phyloP scores from a whole-genome alignment of 2,797 vertebrate species.

The Pipistrellus kuhlii region DNA sequence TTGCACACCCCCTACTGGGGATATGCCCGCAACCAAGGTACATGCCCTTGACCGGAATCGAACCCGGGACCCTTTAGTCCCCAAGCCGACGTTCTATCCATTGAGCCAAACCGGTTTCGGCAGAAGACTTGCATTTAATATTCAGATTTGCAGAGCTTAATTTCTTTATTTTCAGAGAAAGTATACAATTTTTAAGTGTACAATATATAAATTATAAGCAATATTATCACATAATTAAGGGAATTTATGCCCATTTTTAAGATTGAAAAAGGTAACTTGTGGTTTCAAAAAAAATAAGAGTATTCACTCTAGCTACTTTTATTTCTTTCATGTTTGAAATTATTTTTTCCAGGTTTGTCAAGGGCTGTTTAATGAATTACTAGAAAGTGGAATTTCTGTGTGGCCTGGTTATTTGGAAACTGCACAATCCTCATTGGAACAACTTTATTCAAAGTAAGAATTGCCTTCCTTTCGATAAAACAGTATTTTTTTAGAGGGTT shows the following conservation, averaged over 20 bases:
- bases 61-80: no score
- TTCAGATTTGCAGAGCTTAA: not conserved
- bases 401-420: slow-evolving; percentile 98
- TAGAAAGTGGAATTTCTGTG: slow-evolving; percentile 90
- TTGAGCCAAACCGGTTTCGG: no score
- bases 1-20: no score
- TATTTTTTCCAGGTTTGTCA: slow-evolving; percentile 92
- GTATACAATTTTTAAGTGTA: not conserved
- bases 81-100: no score
- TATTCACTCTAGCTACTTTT: not conserved
- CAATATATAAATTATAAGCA: not conserved
- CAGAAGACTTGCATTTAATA: slow-evolving; percentile 9
- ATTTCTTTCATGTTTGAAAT: slow-evolving; percentile 48
- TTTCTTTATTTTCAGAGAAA: slow-evolving; percentile 32
- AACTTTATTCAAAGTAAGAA: slow-evolving; percentile 91
- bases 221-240: not conserved
- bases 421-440: slow-evolving; percentile 89
- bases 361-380: slow-evolving; percentile 92
- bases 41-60: no score
- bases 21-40: no score
- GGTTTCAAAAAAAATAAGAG: slow-evolving; percentile 31
- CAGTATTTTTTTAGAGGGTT: slow-evolving; percentile 18
- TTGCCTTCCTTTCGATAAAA: slow-evolving; percentile 63
- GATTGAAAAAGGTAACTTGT: not conserved
- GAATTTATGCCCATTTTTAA: slow-evolving; percentile 17